Base-by-base conservation (phyloP, 2,113 vertebrate species). In the Cebus imitator region DNA sequence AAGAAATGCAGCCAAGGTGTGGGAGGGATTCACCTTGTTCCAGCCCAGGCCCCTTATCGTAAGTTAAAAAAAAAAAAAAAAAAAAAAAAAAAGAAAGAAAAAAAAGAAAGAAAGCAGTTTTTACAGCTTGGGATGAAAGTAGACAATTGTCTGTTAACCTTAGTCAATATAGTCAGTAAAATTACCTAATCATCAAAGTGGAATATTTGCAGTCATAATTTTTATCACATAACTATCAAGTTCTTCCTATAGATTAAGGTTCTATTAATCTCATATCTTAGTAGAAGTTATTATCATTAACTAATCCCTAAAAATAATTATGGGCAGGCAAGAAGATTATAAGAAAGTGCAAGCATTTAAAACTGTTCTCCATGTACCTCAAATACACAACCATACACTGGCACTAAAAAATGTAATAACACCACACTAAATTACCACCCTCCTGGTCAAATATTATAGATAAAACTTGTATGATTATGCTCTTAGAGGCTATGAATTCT, bases 401-500 rank as follows among this genome's bases (percentile, higher is more conserved):
- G 30, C 48, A 76, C 48, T 75, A 30, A 96, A 89, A 92, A 94
- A 40, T 75, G 8, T 87, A 55, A 9, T 48, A 84, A 90, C 6
- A 82, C 3, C 76, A 81, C 0, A 43, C 8, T 55, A 35, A 72
- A 37, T 30, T 37, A 66, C 14, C 14, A 55, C 43, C 21, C 35
- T 91, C 4, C 21, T 96, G 35, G 32, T 85, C 50, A 93, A 94
- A 78, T 78, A 90, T 73, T 75, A 68, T 75, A 87, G 23, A 82
- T 73, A 9, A 16, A 37, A 79, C 27, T 55, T 35, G 66, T 23
- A 79, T 58, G 61, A 79, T 79, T 89, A 57, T 92, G 14, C 21
- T 85, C 68, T 52, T 72, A 87, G 27, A 78, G 21, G 68, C 23
- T 35, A 58, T 92, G 76, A 78, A 94, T 90, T 95, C 8, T 96